A percentile compares a stretch with the other conserved stretches of the same genome.
Evolutionary conservation across 2,888 invertebrate species (phyloP).

Genomic region (Micropterix aruncella): DNA sequence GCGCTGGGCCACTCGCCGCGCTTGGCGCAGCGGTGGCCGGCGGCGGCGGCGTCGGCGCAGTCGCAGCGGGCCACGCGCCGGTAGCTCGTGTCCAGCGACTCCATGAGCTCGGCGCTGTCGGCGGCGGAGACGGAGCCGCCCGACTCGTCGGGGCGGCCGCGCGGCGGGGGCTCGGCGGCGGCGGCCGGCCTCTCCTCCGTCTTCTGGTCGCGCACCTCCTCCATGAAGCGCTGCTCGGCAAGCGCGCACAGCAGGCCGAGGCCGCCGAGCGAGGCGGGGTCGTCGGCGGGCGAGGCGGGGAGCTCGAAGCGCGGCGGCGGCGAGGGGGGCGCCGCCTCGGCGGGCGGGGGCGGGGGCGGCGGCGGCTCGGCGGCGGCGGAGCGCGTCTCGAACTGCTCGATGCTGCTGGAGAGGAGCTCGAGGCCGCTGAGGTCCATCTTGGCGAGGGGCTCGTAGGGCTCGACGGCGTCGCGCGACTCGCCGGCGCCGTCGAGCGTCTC

Average conservation of each 20-base stretch:
- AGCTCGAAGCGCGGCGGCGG: conserved; percentile 28
- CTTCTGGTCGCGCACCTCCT: conserved; percentile 44
- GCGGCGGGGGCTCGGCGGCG: not conserved
- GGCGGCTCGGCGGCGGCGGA: conserved; percentile 16
- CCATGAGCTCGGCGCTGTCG: conserved; percentile 23
- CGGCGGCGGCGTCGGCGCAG: conserved; percentile 22
- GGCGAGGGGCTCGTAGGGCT: conserved; percentile 13
- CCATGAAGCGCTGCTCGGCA: conserved; percentile 71
- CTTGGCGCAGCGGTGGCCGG: conserved; percentile 19
- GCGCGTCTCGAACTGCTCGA: conserved; percentile 57
- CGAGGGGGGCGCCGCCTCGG: conserved; percentile 26
- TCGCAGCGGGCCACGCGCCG: conserved; percentile 28
- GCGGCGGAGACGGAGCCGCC: conserved; percentile 12
- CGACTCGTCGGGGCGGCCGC: conserved; percentile 10
- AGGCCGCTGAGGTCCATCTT: conserved; percentile 65
- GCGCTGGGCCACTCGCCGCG: conserved; percentile 27
- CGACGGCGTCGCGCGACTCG: conserved; percentile 12
- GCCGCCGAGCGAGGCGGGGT: conserved; percentile 40
- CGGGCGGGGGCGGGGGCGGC: conserved; percentile 13
- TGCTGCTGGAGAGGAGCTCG: conserved; percentile 72
- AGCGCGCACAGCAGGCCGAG: conserved; percentile 68
- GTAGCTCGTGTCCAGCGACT: conserved; percentile 22
- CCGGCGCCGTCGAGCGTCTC: conserved; percentile 12
- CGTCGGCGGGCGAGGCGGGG: conserved; percentile 17
- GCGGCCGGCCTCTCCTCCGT: conserved; percentile 1